Base-by-base conservation (phyloP, 2,113 vertebrate genomes). In the Prietella phreatophila region DNA sequence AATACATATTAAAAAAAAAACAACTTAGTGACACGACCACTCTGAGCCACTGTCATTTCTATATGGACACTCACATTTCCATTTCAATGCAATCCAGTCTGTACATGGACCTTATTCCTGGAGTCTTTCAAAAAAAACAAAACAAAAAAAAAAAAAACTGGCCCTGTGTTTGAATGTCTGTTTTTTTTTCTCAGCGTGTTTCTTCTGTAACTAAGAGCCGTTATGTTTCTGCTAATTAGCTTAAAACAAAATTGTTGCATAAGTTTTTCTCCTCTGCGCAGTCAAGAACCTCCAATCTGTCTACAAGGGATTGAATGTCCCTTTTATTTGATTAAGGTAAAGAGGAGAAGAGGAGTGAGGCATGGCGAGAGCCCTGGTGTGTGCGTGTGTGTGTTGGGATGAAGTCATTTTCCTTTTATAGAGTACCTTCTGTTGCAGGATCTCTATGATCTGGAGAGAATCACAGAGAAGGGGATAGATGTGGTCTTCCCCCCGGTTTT, bases 371-470 rank as follows among this genome's bases (percentile, higher is more conserved):
- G 89, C 86, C 85, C 87, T 86, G 83, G 88, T 93, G 88, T 91
- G 88, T 91, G 91, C 93, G 88, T 93, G 88, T 91, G 88, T 91
- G 91, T 93, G 65, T 85, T 91, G 86, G 91, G 91, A 93, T 96
- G 94, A 94, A 94, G 94, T 95, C 93, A 95, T 93, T 91, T 94
- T 95, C 94, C 94, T 93, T 95, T 94, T 94, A 94, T 94, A 94
- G 94, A 93, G 89, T 60, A 88, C 88, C 85, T 91, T 92, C 94
- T 94, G 93, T 88, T 93, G 84, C 75, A 88, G 81, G 84, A 92
- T 94, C 92, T 92, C 27, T 47, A 91, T 91, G 55, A 85, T 90
- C 87, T 92, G 88, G 91, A 92, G 91, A 92, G 88, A 90, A 87
- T 53, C 55, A 75, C n/a, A 50, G 60, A 65, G 76, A 33, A 30